A percentile compares a stretch with the other conserved stretches of the same genome.
These are phyloP conservation scores for Ceriagrion tenellum DNA, from an alignment of 2,888 invertebrate genomes.

Conservation along the genomic window DNA sequence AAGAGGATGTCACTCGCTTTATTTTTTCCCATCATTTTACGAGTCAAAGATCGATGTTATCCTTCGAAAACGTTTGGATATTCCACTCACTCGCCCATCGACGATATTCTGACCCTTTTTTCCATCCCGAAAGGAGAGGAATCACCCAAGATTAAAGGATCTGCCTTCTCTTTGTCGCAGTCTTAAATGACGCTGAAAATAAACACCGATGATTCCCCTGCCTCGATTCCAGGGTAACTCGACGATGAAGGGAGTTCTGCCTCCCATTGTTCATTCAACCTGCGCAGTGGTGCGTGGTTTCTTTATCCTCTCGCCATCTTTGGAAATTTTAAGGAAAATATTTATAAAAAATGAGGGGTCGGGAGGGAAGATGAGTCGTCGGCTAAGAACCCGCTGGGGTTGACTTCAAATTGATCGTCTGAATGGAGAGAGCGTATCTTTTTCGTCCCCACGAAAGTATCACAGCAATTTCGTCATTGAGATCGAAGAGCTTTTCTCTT, in stretches of 20 bases:
- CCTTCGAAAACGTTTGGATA: not conserved
- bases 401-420: not conserved
- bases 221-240: not conserved
- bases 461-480: not conserved
- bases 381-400: not conserved
- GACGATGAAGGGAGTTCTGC: not conserved
- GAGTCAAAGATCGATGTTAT: not conserved
- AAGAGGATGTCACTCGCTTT: not conserved
- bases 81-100: not conserved
- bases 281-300: not conserved
- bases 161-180: not conserved
- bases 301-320: not conserved
- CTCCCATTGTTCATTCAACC: not conserved
- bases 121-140: not conserved
- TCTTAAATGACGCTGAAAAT: slow-evolving; percentile 6
- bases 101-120: not conserved
- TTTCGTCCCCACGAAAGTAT: not conserved
- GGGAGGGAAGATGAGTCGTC: not conserved
- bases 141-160: not conserved
- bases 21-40: not conserved
- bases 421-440: not conserved
- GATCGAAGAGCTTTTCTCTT: not conserved
- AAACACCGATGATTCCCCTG: not conserved
- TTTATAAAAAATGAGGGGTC: not conserved
- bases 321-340: not conserved